Evolutionary conservation across 2,888 invertebrate species (phyloP).

Genomic region (Rambutsinella grinnellia): DNA sequence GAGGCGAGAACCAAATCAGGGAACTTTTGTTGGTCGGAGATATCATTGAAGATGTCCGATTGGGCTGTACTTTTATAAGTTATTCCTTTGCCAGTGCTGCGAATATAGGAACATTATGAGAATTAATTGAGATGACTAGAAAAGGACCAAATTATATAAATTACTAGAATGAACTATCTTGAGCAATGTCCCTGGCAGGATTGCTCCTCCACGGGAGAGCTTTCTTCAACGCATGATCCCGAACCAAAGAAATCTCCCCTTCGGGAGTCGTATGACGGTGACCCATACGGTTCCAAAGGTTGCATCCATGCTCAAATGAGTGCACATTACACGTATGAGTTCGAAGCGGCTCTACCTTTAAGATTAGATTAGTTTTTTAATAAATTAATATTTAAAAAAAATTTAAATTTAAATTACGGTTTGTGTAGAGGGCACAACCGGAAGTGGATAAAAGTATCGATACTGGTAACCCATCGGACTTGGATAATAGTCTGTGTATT

Average conservation of each 20-base stretch:
- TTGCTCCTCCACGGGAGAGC: conserved; percentile 59
- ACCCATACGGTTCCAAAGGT: conserved; percentile 61
- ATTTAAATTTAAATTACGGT: conserved; percentile 46
- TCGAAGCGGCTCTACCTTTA: conserved; percentile 33
- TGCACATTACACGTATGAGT: conserved; percentile 59
- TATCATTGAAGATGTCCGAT: conserved; percentile 47
- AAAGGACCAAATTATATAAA: no score
- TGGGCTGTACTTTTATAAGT: conserved; percentile 47
- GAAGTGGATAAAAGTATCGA: conserved; percentile 63
- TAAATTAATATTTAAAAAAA: background rate
- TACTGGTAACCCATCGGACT: conserved; percentile 63
- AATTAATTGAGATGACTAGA: background rate
- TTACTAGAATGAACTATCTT: conserved; percentile 63
- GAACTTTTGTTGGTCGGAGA: conserved; percentile 56
- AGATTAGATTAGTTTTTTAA: background rate
- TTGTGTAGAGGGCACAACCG: conserved; percentile 58
- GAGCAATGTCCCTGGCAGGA: conserved; percentile 51
- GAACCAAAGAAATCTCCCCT: conserved; percentile 38
- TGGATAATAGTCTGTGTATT: conserved; percentile 62
- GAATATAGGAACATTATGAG: no score
- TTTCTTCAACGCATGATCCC: conserved; percentile 63
- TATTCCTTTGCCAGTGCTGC: conserved; percentile 62
- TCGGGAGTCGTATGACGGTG: conserved; percentile 36
- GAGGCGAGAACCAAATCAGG: conserved; percentile 62
- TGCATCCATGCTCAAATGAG: conserved; percentile 55